Evolutionary conservation across 2,113 vertebrate species (phyloP).

Genomic region (Sapajus apella): DNA sequence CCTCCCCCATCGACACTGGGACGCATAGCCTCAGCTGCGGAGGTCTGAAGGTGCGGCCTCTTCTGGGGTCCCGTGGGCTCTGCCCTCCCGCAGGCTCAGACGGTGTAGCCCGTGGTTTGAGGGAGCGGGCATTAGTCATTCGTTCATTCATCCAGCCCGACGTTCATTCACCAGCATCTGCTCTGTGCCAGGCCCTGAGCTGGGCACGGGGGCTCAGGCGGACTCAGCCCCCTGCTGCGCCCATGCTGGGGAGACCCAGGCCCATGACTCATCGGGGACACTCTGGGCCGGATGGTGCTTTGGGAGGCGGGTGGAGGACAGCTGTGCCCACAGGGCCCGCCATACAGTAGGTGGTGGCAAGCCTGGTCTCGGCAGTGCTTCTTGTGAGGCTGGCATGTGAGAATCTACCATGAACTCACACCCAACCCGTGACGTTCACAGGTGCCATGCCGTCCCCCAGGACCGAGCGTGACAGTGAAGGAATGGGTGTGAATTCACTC

Average conservation of each 20-base stretch:
- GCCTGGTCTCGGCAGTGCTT: not conserved
- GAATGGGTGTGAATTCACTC: not conserved
- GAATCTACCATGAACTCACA: conserved; percentile 39
- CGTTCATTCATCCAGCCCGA: conserved; percentile 64
- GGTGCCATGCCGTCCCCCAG: not conserved
- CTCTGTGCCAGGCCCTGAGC: conserved; percentile 39
- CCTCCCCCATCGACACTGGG: not conserved
- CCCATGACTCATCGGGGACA: not conserved
- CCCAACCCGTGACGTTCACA: conserved; percentile 42
- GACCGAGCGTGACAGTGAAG: not conserved
- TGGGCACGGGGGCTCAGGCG: not conserved
- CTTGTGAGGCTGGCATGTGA: conserved; percentile 3
- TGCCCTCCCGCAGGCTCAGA: not conserved
- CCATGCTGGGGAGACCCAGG: too few relatives aligned
- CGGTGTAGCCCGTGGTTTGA: not conserved
- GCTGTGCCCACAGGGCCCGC: not conserved
- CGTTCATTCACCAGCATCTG: conserved; percentile 67
- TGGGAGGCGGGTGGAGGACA: not conserved
- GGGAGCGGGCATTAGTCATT: conserved; percentile 62
- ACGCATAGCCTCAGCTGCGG: not conserved
- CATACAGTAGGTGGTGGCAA: not conserved
- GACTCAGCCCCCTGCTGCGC: not conserved
- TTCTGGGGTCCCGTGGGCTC: conserved; percentile 8
- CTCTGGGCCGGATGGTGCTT: not conserved
- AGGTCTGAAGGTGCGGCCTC: not conserved